Evolutionary conservation across 1,140 invertebrate genomes (phyloP), one percentile per base, ranked within the genome.

Genomic region (Lanistes nyassanus): DNA sequence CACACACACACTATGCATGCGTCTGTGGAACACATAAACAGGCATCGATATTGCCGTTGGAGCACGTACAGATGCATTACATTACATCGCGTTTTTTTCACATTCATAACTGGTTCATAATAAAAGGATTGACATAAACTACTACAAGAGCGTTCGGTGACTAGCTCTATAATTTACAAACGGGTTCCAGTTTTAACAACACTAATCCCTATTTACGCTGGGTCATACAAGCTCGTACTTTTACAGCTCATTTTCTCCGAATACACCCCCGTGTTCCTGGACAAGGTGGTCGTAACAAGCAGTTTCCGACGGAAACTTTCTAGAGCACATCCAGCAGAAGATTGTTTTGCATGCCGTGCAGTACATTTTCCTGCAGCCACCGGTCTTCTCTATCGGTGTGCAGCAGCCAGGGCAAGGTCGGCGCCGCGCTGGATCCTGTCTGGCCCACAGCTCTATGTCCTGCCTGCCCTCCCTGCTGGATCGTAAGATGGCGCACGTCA

Each of bases 301-400:
- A 0, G 16, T 0, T 5, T 64, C 68, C 19, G 56, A 60, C 1
- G 11, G 11, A 71, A 81, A 85, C 56, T 56, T 55, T n/a, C 76
- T 29, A 39, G 78, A 34, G 51, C 85, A 86, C 19, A 80, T 37
- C 85, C 85, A 86, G 65, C 85, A 86, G 47, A 86, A 84, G 68
- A 79, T 76, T 2, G 53, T 64, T 2, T 66, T 56, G 79, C 83
- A 86, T 6, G 55, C 64, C 19, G 16, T 53, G 69, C 85, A 86
- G 7, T 64, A n/a, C 79, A 86, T 80, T 31, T 78, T 75, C 29
- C 85, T 77, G 68, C 85, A 86, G 5, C 85, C 85, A 39, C 65
- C 77, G 37, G 16, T 74, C 68, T 86, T 86, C 69, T 85, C 82
- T 29, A 86, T 84, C 19, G 78, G 78, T 9, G 65, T 34, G 3